Percentiles rank a stretch among this genome's conserved stretches.
Evolutionary conservation across 1,140 invertebrate genomes (phyloP).

Genomic region (Coenobita brevimanus): DNA sequence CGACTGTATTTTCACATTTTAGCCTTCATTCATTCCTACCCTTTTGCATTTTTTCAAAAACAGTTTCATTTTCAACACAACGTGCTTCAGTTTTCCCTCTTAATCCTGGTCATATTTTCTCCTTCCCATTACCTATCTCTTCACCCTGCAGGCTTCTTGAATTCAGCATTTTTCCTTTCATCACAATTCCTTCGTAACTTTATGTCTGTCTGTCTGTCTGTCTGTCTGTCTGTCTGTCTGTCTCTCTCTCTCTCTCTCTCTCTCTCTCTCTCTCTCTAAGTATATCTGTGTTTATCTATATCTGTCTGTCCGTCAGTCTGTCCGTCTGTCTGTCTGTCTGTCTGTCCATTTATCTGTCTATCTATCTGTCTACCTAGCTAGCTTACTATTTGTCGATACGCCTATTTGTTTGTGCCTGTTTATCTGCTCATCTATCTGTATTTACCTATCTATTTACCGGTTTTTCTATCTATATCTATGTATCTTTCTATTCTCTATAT

Average conservation of each 20-base stretch:
- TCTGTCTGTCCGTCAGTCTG: background rate
- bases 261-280: background rate
- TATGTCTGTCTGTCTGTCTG: slow-evolving; percentile 1
- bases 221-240: slow-evolving; percentile 1
- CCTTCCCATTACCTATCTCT: background rate
- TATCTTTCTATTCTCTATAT: background rate
- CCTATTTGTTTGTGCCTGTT: background rate
- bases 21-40: background rate
- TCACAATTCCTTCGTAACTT: background rate
- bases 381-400: background rate
- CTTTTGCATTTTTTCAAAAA: background rate
- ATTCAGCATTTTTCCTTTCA: background rate
- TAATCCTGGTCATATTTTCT: background rate
- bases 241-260: background rate
- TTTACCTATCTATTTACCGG: background rate
- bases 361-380: background rate
- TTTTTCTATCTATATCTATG: background rate
- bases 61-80: background rate
- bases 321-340: background rate
- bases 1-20: too few relatives aligned
- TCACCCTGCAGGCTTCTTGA: background rate
- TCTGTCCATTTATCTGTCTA: background rate
- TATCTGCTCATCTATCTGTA: background rate
- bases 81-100: background rate
- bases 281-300: background rate